Conservation (phyloP, 2,113 vertebrate species). For the Chlorodrepanis virens region DNA sequence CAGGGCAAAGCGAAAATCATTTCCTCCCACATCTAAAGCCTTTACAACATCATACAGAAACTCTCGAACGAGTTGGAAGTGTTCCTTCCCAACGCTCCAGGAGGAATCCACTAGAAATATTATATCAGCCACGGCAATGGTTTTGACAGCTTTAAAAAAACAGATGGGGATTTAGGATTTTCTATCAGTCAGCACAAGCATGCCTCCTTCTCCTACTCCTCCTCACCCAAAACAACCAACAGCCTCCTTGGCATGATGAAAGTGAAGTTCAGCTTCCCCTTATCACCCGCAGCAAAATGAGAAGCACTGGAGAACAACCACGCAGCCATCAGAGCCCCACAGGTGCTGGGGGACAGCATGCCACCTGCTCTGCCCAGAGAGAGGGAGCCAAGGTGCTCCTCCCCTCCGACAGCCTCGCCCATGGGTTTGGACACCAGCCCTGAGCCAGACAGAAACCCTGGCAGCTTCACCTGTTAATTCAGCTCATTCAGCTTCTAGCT, state of each 20-base stretch:
- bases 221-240: background rate
- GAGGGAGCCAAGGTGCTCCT: background rate
- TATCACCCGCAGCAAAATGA: accelerated
- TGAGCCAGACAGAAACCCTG: background rate
- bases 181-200: background rate
- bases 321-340: background rate
- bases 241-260: background rate
- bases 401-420: accelerated
- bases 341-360: background rate
- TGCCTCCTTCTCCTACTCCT: background rate
- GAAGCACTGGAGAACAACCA: background rate
- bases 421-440: background rate
- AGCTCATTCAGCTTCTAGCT: background rate
- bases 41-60: conserved; percentile 85
- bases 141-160: conserved; percentile 85
- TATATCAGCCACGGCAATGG: conserved; percentile 83
- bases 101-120: conserved; percentile 96
- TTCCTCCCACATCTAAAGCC: conserved; percentile 80
- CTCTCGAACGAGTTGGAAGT: conserved; percentile 84
- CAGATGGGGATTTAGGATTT: conserved; percentile 78
- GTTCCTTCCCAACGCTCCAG: conserved; percentile 83
- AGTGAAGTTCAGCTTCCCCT: background rate
- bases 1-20: conserved; percentile 84
- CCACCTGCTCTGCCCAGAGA: background rate
- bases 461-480: background rate